These are phyloP conservation scores for Hirtodrosophila confusa DNA, from an alignment of 2,888 invertebrate species.

Conservation along the genomic window DNA sequence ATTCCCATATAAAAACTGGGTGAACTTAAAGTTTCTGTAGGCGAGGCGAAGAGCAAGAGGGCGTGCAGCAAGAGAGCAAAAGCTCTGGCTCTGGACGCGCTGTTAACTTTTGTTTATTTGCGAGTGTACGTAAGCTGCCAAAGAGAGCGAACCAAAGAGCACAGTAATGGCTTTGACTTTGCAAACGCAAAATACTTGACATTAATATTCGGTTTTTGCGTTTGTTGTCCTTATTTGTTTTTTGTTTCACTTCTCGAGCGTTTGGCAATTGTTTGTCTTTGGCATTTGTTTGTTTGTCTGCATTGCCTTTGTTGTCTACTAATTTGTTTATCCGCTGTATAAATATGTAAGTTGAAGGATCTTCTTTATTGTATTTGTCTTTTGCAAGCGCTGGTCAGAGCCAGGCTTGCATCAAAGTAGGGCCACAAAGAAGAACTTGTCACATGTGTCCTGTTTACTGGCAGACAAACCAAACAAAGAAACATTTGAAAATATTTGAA, in stretches of 20 bases:
- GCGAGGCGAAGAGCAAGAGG: conserved; percentile 25
- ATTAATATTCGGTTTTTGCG: conserved; percentile 25
- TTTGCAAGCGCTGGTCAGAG: conserved; percentile 15
- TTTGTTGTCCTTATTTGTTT: conserved; percentile 19
- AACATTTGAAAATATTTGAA: conserved; percentile 14
- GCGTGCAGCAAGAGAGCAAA: conserved; percentile 23
- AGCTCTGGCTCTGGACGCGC: conserved; percentile 24
- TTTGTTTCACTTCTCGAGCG: conserved; percentile 16
- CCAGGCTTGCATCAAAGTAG: conserved; percentile 19
- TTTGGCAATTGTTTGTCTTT: conserved; percentile 63
- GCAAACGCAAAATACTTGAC: conserved; percentile 54
- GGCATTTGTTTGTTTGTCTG: conserved; percentile 58
- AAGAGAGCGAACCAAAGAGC: conserved; percentile 16
- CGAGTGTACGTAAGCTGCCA: conserved; percentile 14
- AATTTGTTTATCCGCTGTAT: conserved; percentile 69
- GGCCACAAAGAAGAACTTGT: conserved; percentile 11
- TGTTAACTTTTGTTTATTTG: conserved; percentile 54
- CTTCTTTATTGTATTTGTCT: conserved; percentile 23
- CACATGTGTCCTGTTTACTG: conserved; percentile 15
- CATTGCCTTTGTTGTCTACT: conserved; percentile 63
- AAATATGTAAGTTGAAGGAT: conserved; percentile 46
- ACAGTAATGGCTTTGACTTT: conserved; percentile 34
- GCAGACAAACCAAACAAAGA: neutral
- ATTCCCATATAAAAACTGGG: conserved; percentile 63
- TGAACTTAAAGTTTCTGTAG: conserved; percentile 58